Evolutionary conservation across 35 echinoderm and acorn worm species (phyloP), one percentile per base, ranked within the genome.

Genomic region (Lytechinus variegatus): DNA sequence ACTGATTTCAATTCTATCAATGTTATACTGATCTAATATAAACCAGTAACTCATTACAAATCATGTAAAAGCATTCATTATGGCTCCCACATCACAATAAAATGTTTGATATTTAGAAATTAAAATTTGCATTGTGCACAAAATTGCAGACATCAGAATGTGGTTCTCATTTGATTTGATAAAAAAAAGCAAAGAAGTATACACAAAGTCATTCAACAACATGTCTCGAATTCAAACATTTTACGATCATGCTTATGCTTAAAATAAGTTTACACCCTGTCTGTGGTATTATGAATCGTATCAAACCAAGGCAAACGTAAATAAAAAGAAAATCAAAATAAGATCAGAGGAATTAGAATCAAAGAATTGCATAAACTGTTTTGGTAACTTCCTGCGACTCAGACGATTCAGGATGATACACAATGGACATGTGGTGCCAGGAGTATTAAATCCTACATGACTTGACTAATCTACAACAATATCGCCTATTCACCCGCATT

Each of bases 381-480:
- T 79, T 79, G 66, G 66, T 79, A 79, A 79, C 66, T 79, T 79
- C 66, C 66, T 79, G 19, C 8, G 66, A 14, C 16, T n/a, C 66
- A 79, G 66, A 79, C 66, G 14, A 3, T 24, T 24, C 16, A 79
- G 8, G 66, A n/a, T 79, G 66, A 21, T 79, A 6, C n/a, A 79
- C 66, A 79, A 79, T 79, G 8, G 19, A 24, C n/a, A 79, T 54
- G 52, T 54, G 88, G 88, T 90, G 88, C 88, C 88, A 90, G 28
- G 52, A 29, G 52, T 52, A 90, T 90, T 54, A 90, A 54, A 44
- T 54, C 52, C 88, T 54, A 90, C 88, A 52, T 90, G 88, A 90
- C 88, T 90, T 90, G 28, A 44, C 88, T 90, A 90, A 90, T 90
- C 88, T 54, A 33, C 52, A 44, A 90, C 88, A 90, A 90, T 90